A percentile compares a stretch with the other conserved stretches of the same genome.
These are phyloP conservation scores for Neocloeon triangulifer DNA, from an alignment of 1,140 invertebrate species.

Conservation along the genomic window DNA sequence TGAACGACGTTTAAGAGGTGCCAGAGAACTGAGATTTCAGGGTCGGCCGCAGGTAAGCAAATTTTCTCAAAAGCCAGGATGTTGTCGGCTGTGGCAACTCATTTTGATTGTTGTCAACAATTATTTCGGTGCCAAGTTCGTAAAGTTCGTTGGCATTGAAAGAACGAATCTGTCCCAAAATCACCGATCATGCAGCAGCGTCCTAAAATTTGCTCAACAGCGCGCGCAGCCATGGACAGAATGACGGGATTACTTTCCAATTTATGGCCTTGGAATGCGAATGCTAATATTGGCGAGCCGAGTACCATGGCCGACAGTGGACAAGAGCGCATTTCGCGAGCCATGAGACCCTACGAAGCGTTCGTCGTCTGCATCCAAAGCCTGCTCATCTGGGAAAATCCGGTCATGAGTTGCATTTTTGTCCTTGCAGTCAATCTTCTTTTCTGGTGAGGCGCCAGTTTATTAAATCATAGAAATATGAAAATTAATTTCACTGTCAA, in stretches of 20 bases:
- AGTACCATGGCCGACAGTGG: not conserved
- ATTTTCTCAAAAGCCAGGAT: too few species aligned
- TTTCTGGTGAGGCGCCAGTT: slow-evolving; percentile 8
- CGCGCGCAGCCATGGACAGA: not conserved
- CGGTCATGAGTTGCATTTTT: slow-evolving; percentile 3
- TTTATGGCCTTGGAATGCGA: slow-evolving; percentile 3
- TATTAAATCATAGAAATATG: too few species aligned
- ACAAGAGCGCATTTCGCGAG: not conserved
- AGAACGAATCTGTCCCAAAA: not conserved
- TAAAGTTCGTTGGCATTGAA: not conserved
- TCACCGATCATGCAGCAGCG: not conserved
- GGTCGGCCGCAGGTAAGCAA: too few species aligned
- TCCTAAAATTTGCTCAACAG: not conserved
- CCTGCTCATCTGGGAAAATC: slow-evolving; percentile 7
- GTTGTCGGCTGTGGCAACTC: too few species aligned
- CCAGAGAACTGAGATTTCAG: too few species aligned
- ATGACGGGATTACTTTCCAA: not conserved
- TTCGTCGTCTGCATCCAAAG: slow-evolving; percentile 5
- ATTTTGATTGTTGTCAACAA: not conserved
- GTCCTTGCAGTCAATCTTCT: slow-evolving; percentile 5
- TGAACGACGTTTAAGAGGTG: too few species aligned
- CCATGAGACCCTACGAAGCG: slow-evolving; percentile 5
- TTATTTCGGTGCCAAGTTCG: too few species aligned
- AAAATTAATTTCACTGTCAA: too few species aligned
- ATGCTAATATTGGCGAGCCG: not conserved